These are phyloP conservation scores for Athripsodes cinereus DNA, from an alignment of 2,888 invertebrate species.

Conservation along the genomic window DNA sequence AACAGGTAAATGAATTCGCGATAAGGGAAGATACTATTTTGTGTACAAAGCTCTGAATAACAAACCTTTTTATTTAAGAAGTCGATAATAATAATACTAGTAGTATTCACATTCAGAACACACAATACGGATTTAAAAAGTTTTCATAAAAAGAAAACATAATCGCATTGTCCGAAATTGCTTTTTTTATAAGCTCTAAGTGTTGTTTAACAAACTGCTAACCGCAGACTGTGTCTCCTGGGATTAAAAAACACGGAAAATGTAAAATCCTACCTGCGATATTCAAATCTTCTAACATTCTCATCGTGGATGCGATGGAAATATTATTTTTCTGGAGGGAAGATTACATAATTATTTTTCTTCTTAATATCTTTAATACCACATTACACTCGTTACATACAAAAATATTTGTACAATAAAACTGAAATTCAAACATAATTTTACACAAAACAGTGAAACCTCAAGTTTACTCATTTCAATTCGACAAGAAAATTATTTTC, in stretches of 20 bases:
- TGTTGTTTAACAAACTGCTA: slow-evolving; percentile 6
- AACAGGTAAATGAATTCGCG: too few relatives aligned
- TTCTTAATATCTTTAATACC: too few relatives aligned
- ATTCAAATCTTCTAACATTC: slow-evolving; percentile 17
- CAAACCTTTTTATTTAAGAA: not conserved
- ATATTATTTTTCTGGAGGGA: too few relatives aligned
- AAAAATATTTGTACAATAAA: too few relatives aligned
- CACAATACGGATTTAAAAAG: not conserved
- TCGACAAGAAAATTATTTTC: too few relatives aligned
- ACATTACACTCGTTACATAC: too few relatives aligned
- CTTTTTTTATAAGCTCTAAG: slow-evolving; percentile 4
- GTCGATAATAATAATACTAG: not conserved
- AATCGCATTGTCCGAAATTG: slow-evolving; percentile 9
- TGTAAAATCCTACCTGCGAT: slow-evolving; percentile 19
- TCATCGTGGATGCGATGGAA: too few relatives aligned
- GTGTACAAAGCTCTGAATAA: not conserved
- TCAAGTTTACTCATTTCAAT: too few relatives aligned
- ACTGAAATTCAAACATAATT: too few relatives aligned
- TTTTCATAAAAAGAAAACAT: not conserved
- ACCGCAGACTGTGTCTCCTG: slow-evolving; percentile 11
- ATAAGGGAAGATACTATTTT: too few relatives aligned
- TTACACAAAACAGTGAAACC: too few relatives aligned
- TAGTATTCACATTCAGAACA: not conserved
- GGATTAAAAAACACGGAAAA: slow-evolving; percentile 21
- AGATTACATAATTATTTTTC: too few relatives aligned